phyloP scores from a whole-genome alignment of 1,140 invertebrate genomes.

The Penaeus vannamei region DNA sequence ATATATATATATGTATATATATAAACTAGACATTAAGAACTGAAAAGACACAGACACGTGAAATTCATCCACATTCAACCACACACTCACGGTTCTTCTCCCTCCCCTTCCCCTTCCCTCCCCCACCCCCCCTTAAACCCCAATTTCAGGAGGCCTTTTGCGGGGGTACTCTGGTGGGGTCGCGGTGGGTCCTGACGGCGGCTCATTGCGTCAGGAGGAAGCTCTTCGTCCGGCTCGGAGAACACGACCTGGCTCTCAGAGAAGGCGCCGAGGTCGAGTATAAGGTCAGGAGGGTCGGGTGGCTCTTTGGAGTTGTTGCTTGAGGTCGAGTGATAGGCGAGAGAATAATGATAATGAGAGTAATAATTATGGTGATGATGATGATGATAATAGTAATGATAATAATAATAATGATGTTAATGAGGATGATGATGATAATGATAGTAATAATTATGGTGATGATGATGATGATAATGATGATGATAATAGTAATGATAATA shows the following conservation, averaged over 20 bases:
- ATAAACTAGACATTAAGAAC: no score
- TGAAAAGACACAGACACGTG: not conserved
- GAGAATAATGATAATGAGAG: no score
- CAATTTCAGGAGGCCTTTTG: constrained; percentile 85
- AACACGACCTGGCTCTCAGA: constrained; percentile 81
- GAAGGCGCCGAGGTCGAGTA: constrained; percentile 83
- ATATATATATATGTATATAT: no score
- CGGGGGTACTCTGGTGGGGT: constrained; percentile 89
- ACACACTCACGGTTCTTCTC: not conserved
- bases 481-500: not conserved
- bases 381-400: no score
- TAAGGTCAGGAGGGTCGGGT: constrained; percentile 75
- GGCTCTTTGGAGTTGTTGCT: no score
- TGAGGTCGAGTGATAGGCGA: no score
- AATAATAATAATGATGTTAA: no score
- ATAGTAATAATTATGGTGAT: no score
- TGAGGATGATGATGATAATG: no score
- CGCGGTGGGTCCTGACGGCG: constrained; percentile 90
- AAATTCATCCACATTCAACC: no score
- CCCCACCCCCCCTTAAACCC: not conserved
- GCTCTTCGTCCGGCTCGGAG: constrained; percentile 86
- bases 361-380: no score
- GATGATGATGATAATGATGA: no score
- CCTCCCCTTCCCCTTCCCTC: constrained; percentile 40
- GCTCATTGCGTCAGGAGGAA: constrained; percentile 88